Percentiles rank a stretch among this genome's conserved stretches.
Conservation (phyloP, 2,113 vertebrate genomes). For the Gallinago jamesoni region DNA sequence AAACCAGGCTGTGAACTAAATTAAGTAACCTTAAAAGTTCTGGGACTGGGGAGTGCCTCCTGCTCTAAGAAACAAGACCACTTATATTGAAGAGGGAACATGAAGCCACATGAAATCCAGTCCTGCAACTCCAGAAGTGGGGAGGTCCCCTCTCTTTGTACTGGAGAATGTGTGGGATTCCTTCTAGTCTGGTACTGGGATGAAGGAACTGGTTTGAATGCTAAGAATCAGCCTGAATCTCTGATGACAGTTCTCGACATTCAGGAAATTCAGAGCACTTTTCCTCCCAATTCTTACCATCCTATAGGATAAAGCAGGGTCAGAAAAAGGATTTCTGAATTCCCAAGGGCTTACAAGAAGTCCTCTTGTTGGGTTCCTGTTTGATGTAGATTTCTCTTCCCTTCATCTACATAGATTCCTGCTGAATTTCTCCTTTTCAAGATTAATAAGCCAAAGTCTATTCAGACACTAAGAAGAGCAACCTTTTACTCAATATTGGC, state of each 20-base stretch:
- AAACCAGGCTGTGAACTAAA: background rate
- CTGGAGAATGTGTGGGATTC: background rate
- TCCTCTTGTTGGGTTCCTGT: background rate
- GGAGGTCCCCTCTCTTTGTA: background rate
- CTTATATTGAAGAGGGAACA: background rate
- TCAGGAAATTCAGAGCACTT: background rate
- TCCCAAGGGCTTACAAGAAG: background rate
- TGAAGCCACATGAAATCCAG: background rate
- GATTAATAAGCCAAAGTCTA: background rate
- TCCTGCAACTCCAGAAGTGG: background rate
- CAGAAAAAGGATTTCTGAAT: background rate
- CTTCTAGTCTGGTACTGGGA: background rate
- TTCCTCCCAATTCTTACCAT: background rate
- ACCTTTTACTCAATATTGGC: background rate
- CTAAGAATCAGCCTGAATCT: background rate
- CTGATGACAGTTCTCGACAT: accelerated
- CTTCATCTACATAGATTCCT: background rate
- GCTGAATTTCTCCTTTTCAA: background rate
- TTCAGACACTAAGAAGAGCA: background rate
- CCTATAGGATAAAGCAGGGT: background rate
- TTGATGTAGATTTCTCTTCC: background rate
- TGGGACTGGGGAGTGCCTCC: background rate
- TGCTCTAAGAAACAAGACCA: background rate
- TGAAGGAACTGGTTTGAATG: background rate
- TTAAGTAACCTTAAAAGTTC: background rate